phyloP scores from a whole-genome alignment of 2,888 invertebrate genomes.

The Megaustenia siamemsis region DNA sequence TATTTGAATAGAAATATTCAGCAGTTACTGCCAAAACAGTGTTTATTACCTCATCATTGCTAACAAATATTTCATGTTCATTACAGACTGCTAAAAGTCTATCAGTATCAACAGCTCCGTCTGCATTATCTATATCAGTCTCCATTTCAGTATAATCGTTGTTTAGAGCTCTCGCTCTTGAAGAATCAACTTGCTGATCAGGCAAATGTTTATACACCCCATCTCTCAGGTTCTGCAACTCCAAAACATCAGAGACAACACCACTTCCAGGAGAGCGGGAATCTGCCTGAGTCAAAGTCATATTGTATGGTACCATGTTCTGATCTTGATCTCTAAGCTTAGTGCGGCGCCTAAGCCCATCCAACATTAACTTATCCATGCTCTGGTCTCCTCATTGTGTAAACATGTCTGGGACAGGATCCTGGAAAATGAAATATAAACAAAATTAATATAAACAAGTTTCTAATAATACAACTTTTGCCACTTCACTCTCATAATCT shows the following conservation, averaged over 20 bases:
- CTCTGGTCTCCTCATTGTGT: slow-evolving; percentile 18
- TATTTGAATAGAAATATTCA: too few species aligned
- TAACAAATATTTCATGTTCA: background rate
- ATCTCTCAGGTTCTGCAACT: slow-evolving; percentile 21
- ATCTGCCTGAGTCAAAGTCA: background rate
- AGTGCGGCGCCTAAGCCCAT: slow-evolving; percentile 36
- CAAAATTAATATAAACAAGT: background rate
- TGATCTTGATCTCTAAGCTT: background rate
- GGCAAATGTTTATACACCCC: background rate
- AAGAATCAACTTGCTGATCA: background rate
- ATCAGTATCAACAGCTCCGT: slow-evolving; percentile 12
- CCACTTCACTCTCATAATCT: too few species aligned
- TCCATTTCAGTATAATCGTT: slow-evolving; percentile 41
- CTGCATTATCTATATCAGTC: slow-evolving; percentile 45
- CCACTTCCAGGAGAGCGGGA: background rate
- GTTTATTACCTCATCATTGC: slow-evolving; percentile 19
- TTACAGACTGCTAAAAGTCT: slow-evolving; percentile 11
- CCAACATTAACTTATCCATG: slow-evolving; percentile 6
- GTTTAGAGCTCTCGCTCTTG: background rate
- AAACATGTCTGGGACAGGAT: background rate
- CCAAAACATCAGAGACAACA: background rate
- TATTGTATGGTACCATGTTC: background rate
- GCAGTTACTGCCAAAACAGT: background rate
- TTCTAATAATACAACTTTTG: background rate
- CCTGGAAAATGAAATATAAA: background rate